A percentile compares a stretch with the other conserved stretches of the same genome.
Evolutionary conservation across 2,113 vertebrate species (phyloP).

Genomic region (Rousettus leschenaultii): DNA sequence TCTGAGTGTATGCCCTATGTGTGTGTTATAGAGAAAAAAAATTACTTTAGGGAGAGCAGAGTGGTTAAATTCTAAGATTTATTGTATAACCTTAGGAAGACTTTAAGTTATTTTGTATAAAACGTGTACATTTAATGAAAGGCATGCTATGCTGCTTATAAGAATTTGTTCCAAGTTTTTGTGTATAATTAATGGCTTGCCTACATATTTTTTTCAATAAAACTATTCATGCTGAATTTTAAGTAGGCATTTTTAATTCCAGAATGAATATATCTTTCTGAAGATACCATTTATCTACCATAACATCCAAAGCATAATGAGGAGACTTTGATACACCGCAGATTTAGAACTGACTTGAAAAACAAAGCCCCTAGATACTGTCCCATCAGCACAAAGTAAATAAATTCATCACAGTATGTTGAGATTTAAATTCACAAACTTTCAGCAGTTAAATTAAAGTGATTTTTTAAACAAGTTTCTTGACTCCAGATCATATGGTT

Average conservation of each 20-base stretch:
- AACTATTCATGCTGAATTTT: constrained; percentile 74
- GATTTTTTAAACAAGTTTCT: constrained; percentile 14
- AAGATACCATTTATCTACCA: constrained; percentile 71
- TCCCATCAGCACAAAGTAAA: constrained; percentile 51
- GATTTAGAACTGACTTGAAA: constrained; percentile 58
- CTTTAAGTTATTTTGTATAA: constrained; percentile 43
- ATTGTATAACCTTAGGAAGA: constrained; percentile 43
- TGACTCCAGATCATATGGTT: background rate
- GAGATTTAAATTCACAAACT: constrained; percentile 45
- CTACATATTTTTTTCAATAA: constrained; percentile 72
- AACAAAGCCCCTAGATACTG: constrained; percentile 48
- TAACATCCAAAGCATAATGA: constrained; percentile 64
- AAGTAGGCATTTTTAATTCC: constrained; percentile 72
- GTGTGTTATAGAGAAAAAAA: background rate
- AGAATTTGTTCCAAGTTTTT: constrained; percentile 72
- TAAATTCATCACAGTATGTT: constrained; percentile 32
- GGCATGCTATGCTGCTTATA: constrained; percentile 33
- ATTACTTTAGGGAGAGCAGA: background rate
- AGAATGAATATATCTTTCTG: constrained; percentile 67
- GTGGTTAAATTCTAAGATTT: background rate
- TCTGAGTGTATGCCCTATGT: background rate
- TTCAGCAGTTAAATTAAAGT: constrained; percentile 43
- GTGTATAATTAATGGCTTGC: constrained; percentile 76
- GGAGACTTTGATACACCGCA: constrained; percentile 58
- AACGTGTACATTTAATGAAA: constrained; percentile 64